Evolutionary conservation across 1,140 invertebrate species (phyloP).

Genomic region (Achroia grisella): DNA sequence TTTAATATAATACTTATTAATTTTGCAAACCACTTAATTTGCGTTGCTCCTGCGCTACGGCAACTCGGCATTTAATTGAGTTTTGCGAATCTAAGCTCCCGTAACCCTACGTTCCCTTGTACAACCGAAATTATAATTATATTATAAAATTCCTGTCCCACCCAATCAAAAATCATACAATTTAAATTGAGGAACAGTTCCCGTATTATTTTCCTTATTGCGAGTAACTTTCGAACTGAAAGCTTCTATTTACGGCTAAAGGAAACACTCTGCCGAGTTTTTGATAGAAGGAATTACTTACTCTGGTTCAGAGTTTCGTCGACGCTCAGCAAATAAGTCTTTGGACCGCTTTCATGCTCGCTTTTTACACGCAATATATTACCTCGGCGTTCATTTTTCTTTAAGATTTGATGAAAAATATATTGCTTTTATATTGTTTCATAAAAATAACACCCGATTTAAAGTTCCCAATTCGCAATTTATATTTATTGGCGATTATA

Average conservation of each 20-base stretch:
- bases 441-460: not conserved
- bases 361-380: conserved; percentile 3
- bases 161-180: not conserved
- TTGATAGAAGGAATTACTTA: not conserved
- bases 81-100: not conserved
- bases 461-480: not conserved
- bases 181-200: not conserved
- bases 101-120: not conserved
- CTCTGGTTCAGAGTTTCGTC: no score
- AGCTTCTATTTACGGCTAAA: not conserved
- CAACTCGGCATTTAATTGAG: conserved; percentile 1
- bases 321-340: not conserved
- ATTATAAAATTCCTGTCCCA: not conserved
- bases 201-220: not conserved
- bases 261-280: not conserved
- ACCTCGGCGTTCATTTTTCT: not conserved
- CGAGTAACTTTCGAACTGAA: not conserved
- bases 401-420: conserved; percentile 4
- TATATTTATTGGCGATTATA: no score
- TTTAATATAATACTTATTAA: no score
- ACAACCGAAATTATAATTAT: conserved; percentile 1
- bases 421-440: conserved; percentile 2
- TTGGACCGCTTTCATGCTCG: not conserved
- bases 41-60: no score
- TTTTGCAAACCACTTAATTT: no score